Evolutionary conservation across 2,113 vertebrate genomes (phyloP).

Genomic region (Anolis carolinensis): DNA sequence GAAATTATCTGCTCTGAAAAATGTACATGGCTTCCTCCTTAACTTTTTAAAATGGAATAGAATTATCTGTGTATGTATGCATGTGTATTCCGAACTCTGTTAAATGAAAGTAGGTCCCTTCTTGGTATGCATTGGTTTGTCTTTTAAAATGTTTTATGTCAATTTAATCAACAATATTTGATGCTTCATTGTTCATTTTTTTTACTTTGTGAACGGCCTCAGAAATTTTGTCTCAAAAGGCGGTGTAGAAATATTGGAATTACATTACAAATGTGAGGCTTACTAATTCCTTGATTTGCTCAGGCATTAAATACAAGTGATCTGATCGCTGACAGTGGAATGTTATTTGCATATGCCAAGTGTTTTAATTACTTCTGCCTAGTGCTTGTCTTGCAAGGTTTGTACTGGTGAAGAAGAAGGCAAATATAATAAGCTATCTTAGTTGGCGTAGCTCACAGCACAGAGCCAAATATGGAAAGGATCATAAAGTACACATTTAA

Average conservation of each 20-base stretch:
- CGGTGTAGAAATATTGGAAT: background rate
- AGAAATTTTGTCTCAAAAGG: background rate
- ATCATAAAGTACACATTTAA: constrained; percentile 40
- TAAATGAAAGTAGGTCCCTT: background rate
- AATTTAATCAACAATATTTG: background rate
- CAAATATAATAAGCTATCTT: constrained; percentile 11
- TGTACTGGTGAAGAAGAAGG: constrained; percentile 53
- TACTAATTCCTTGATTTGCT: constrained; percentile 55
- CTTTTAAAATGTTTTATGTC: background rate
- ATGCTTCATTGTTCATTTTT: background rate
- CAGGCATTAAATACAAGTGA: constrained; percentile 56
- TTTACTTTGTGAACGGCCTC: background rate
- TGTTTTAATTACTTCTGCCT: constrained; percentile 66
- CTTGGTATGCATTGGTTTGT: background rate
- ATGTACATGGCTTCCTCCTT: background rate
- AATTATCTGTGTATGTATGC: too few species aligned
- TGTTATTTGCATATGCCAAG: constrained; percentile 58
- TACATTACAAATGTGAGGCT: background rate
- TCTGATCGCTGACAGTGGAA: constrained; percentile 64
- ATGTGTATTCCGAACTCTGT: background rate
- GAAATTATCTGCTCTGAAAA: background rate
- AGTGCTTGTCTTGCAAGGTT: constrained; percentile 56
- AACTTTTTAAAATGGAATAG: background rate
- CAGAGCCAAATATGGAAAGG: constrained; percentile 38
- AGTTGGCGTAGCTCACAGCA: constrained; percentile 29